Base-by-base conservation (phyloP, 2,888 invertebrate species). In the Agonopterix alstromeriana region DNA sequence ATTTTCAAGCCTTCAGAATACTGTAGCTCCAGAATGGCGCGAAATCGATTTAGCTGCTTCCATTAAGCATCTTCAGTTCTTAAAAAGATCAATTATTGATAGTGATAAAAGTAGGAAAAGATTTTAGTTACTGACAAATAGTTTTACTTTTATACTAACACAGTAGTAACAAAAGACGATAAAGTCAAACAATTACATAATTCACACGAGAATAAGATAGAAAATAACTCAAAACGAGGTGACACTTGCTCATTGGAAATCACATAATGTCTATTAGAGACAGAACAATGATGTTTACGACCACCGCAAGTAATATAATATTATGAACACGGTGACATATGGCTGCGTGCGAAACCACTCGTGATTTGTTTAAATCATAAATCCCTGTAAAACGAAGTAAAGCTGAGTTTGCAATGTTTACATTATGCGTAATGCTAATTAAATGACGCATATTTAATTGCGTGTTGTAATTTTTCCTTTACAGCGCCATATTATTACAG, bases 271-370 rank as follows among this genome's bases (percentile, higher is more conserved):
- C 54, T 63, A 54, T 53, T 62, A 56, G 54, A 67, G 70, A 68
- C 69, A 68, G 61, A 54, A 70, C 73, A 73, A 74, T 73, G 61
- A 73, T 68, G 69, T 72, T 77, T 71, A 76, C 56, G 65, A 61
- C 53, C 38, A 53, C 53, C 60, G 68, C 54, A 64, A 67, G 67
- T 62, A 65, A 73, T 73, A 65, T 57, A 67, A 64, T 63, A 70
- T 67, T 65, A 69, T 66, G 58, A 59, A 62, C 57, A 57, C 51
- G 61, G 64, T 69, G 68, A 71, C 67, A 64, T 65, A 72, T 58
- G 60, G 54, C 44, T 49, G 63, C 57, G 63, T 54, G 51, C 42
- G 51, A 52, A 54, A 45, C 42, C 17, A 14, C 41, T 48, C 68
- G 63, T 70, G 67, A 70, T 70, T 55, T 57, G 62, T 55, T 60